Evolutionary conservation across 2,113 vertebrate genomes (phyloP).

Genomic region (Sinocyclocheilus maitianheensis): DNA sequence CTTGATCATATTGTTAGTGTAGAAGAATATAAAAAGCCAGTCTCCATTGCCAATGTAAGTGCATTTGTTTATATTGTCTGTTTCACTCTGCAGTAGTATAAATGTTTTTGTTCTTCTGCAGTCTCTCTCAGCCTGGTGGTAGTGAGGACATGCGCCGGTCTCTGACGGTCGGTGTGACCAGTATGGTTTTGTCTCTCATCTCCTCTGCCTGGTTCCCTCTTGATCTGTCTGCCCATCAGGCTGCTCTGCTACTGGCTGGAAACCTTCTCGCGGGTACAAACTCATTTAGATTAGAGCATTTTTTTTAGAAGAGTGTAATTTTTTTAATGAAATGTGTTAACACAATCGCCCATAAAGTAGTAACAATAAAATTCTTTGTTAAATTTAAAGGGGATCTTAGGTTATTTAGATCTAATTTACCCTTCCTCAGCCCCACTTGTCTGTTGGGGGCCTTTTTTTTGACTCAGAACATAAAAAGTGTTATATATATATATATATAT

Average conservation of each 20-base stretch:
- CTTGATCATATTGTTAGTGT: background rate
- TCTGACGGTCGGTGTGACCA: constrained; percentile 86
- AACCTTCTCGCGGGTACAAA: constrained; percentile 89
- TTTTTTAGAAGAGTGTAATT: background rate
- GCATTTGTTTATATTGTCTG: background rate
- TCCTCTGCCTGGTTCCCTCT: constrained; percentile 95
- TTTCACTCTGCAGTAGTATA: background rate
- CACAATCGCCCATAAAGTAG: background rate
- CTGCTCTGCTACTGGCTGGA: constrained; percentile 88
- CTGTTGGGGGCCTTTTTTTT: background rate
- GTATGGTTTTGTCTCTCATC: constrained; percentile 88
- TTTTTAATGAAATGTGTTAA: background rate
- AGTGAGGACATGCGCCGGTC: constrained; percentile 79
- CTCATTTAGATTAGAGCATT: background rate
- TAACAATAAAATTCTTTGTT: background rate
- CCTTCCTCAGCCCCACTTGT: background rate
- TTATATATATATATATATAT: background rate
- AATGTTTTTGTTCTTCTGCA: constrained; percentile 57
- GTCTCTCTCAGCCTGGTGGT: constrained; percentile 78
- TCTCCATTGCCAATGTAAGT: background rate
- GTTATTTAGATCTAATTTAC: background rate
- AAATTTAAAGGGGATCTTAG: background rate
- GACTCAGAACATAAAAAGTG: background rate
- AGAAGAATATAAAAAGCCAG: background rate
- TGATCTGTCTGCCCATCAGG: constrained; percentile 94